Percentiles rank a stretch among this genome's conserved stretches.
These are phyloP conservation scores for Pseudonaja textilis DNA, from an alignment of 2,113 vertebrate genomes.

Conservation along the genomic window DNA sequence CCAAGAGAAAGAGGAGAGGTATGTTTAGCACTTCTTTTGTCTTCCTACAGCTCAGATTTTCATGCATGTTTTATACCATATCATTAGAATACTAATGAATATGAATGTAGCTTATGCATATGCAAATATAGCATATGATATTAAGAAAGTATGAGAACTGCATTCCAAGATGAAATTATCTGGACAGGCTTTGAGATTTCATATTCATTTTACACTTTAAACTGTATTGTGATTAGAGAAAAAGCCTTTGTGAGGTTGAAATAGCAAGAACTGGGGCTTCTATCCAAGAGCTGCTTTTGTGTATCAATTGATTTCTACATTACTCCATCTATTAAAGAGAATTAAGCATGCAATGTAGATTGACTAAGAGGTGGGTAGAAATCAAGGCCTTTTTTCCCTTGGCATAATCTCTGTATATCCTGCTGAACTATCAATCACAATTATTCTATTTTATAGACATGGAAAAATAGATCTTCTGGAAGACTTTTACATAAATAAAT, in stretches of 20 bases:
- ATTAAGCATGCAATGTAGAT: not conserved
- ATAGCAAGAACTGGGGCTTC: not conserved
- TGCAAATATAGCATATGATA: not conserved
- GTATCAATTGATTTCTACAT: not conserved
- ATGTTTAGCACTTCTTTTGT: not conserved
- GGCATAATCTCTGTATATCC: not conserved
- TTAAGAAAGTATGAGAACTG: not conserved
- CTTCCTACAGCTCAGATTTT: not conserved
- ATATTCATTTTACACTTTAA: not conserved
- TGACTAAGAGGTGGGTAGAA: not conserved
- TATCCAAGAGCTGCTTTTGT: not conserved
- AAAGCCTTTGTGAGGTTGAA: not conserved
- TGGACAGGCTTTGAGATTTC: not conserved
- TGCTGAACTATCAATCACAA: not conserved
- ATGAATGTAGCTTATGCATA: not conserved
- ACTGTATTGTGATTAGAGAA: not conserved
- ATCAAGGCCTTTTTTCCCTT: not conserved
- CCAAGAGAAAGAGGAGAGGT: conserved; percentile 6
- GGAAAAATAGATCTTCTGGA: not conserved
- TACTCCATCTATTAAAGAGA: not conserved
- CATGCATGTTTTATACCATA: not conserved
- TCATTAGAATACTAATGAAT: not conserved
- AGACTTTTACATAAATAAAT: not conserved
- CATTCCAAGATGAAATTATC: not conserved
- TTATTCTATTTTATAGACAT: not conserved